phyloP scores from a whole-genome alignment of 2,888 invertebrate genomes.

The Torymus tubicola region DNA sequence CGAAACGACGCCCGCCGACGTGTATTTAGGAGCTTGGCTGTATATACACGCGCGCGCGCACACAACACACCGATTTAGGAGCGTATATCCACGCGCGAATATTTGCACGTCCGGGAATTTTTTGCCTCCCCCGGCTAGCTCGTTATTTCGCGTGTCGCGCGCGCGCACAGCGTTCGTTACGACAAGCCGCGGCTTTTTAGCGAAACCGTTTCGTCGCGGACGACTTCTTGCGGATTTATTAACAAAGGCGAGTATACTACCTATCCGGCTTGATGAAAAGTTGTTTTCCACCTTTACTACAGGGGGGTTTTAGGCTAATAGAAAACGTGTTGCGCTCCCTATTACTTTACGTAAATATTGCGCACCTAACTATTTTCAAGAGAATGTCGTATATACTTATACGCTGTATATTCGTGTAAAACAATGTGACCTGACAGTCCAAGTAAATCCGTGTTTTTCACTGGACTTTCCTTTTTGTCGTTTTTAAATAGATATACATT shows the following conservation, averaged over 20 bases:
- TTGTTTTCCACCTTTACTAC: constrained; percentile 3
- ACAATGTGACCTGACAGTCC: too few relatives aligned
- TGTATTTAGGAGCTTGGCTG: not conserved
- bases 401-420: too few relatives aligned
- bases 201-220: constrained; percentile 18
- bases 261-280: constrained; percentile 25
- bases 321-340: too few relatives aligned
- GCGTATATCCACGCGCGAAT: constrained; percentile 40
- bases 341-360: too few relatives aligned
- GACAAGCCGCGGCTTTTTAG: constrained; percentile 30
- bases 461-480: too few relatives aligned
- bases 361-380: not conserved
- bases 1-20: constrained; percentile 11
- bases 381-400: not conserved
- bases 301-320: too few relatives aligned
- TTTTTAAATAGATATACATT: too few relatives aligned
- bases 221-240: constrained; percentile 19
- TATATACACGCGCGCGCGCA: not conserved
- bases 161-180: constrained; percentile 3
- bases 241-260: constrained; percentile 7
- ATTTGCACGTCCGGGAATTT: constrained; percentile 40
- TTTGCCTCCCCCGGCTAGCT: too few relatives aligned
- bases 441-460: too few relatives aligned
- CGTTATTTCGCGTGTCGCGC: not conserved
- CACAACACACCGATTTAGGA: constrained; percentile 11